phyloP scores from a whole-genome alignment of 2,888 invertebrate species.

The Odontomyia ornata region DNA sequence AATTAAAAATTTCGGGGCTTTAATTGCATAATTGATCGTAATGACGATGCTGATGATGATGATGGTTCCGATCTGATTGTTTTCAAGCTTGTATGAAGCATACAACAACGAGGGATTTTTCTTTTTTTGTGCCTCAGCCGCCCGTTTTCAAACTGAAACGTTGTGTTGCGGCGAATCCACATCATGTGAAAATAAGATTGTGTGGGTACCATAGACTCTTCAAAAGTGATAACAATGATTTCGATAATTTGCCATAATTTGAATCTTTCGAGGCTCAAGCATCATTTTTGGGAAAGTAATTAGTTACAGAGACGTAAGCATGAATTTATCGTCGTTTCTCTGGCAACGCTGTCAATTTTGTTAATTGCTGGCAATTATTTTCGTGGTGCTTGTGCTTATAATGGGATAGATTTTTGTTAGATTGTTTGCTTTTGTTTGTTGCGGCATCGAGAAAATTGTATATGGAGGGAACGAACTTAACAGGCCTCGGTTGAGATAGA shows the following conservation, averaged over 20 bases:
- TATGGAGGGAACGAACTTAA: too few species aligned
- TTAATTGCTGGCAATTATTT: constrained; percentile 31
- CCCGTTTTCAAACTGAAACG: too few species aligned
- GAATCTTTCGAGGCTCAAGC: constrained; percentile 25
- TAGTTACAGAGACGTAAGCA: constrained; percentile 37
- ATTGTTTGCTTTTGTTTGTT: too few species aligned
- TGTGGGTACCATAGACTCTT: background rate
- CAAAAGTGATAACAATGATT: constrained; percentile 36
- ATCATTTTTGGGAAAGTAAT: constrained; percentile 11
- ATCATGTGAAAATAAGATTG: background rate
- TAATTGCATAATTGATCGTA: constrained; percentile 42
- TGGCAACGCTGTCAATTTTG: constrained; percentile 37
- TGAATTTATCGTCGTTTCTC: constrained; percentile 2
- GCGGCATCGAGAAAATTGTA: too few species aligned
- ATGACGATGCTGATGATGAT: constrained; percentile 42
- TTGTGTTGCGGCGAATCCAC: background rate
- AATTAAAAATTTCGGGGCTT: constrained; percentile 40
- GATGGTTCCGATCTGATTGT: constrained; percentile 41
- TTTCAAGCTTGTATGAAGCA: constrained; percentile 25
- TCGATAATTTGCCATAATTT: constrained; percentile 41
- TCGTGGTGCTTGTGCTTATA: too few species aligned
- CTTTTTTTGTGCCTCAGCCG: background rate
- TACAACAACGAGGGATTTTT: background rate
- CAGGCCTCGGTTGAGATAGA: too few species aligned
- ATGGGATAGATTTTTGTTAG: too few species aligned